phyloP scores from a whole-genome alignment of 2,888 invertebrate genomes.

The Mayetiola destructor region DNA sequence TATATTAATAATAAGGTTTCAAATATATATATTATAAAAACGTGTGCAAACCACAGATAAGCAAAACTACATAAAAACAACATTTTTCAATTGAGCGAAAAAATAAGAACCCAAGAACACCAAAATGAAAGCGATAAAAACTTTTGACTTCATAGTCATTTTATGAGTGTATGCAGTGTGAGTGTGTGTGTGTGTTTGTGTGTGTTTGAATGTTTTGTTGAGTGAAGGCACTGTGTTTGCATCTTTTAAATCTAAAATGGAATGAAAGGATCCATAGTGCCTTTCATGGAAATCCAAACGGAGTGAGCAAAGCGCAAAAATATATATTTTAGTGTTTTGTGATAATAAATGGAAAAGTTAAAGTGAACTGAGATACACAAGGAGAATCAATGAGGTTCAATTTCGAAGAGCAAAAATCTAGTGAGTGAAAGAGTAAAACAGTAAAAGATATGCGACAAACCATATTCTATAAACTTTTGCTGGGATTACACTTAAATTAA shows the following conservation, averaged over 20 bases:
- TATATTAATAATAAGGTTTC: no score
- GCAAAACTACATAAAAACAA: background rate
- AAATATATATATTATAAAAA: no score
- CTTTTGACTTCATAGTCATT: background rate
- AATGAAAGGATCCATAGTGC: background rate
- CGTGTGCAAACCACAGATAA: constrained; percentile 9
- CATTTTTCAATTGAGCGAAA: background rate
- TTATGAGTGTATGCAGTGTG: background rate
- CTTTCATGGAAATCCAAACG: no score
- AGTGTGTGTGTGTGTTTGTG: background rate
- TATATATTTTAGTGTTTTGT: no score
- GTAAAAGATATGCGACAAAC: background rate
- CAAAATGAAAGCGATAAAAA: constrained; percentile 5
- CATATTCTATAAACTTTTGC: background rate
- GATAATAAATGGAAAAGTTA: no score
- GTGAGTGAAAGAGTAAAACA: no score
- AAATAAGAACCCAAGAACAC: background rate
- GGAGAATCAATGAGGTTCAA: no score
- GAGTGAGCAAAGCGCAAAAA: no score
- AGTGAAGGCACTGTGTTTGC: no score
- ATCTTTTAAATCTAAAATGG: no score
- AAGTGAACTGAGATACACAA: no score
- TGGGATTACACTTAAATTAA: constrained; percentile 11
- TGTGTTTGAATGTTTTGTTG: background rate
- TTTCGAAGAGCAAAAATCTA: no score